Conservation (phyloP, 2,888 invertebrate genomes). For the Tetragonisca angustula region DNA sequence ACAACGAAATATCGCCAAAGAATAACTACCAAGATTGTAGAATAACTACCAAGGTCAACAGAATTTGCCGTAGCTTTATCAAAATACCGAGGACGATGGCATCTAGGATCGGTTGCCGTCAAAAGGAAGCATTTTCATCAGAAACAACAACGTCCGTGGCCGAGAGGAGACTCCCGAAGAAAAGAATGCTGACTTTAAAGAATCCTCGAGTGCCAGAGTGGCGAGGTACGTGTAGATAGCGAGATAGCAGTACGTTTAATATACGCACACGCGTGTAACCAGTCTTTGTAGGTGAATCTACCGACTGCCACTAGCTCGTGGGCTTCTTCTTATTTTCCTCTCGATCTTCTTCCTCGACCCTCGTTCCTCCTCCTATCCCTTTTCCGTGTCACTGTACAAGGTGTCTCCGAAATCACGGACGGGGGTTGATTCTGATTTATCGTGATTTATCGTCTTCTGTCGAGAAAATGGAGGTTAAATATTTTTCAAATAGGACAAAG, state of each 20-base stretch:
- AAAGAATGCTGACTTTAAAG: constrained; percentile 63
- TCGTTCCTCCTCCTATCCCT: neutral
- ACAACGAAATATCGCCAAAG: neutral
- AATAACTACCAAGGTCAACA: constrained; percentile 26
- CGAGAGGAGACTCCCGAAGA: constrained; percentile 28
- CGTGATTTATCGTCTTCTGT: no score
- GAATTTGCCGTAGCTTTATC: constrained; percentile 29
- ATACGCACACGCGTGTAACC: constrained; percentile 49
- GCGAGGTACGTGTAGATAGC: constrained; percentile 47
- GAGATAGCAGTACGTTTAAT: constrained; percentile 60
- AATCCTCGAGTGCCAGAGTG: constrained; percentile 33
- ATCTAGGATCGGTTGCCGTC: constrained; percentile 6
- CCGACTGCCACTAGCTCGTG: neutral
- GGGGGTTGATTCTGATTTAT: no score
- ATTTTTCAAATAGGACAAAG: no score
- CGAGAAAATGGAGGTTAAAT: no score
- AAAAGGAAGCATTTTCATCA: constrained; percentile 39
- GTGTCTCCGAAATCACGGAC: no score
- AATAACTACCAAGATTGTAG: constrained; percentile 7
- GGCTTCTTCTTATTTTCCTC: constrained; percentile 11
- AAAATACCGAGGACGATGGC: constrained; percentile 11
- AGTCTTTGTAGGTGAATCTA: constrained; percentile 26
- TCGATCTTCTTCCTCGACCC: neutral
- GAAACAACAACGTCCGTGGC: neutral
- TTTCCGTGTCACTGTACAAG: neutral